These are phyloP conservation scores for cattle (Bos taurus) DNA, from an alignment of 2,113 vertebrate genomes.

Conservation along the genomic window ARS-UCD2.0 NC_037328.1:11030001-11030500, in stretches of 20 bases:
- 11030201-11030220: not conserved
- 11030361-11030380: not conserved
- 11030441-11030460: not conserved
- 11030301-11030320: not conserved
- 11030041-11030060: not conserved
- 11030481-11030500: fast-evolving
- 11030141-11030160: not conserved
- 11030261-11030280: not conserved
- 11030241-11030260: not conserved
- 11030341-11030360: too few species aligned
- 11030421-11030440: not conserved
- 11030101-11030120: not conserved
- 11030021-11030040: not conserved
- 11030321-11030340: not conserved
- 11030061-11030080: not conserved
- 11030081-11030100: not conserved
- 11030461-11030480: not conserved
- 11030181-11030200: not conserved
- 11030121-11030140: not conserved
- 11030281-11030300: not conserved
- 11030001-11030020: not conserved
- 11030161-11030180: not conserved
- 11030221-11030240: not conserved
- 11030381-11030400: not conserved
- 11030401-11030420: not conserved